Base-by-base conservation (phyloP, 2,888 invertebrate species). In the Sipunculus nudus region DNA sequence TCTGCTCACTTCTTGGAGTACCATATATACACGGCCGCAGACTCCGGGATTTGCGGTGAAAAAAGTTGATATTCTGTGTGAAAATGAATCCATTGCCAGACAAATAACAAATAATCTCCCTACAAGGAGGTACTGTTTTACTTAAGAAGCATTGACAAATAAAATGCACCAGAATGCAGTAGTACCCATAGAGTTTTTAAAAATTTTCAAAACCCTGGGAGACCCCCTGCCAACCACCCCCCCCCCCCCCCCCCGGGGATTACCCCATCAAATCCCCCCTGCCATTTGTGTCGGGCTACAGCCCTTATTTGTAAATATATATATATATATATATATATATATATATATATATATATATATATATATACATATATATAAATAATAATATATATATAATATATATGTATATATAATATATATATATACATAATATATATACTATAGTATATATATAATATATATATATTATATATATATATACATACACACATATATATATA, bases 401-500 rank as follows among this genome's bases (percentile, higher is more conserved):
- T 13, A 19, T 21, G 8, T 23, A 19, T 13, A 43, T n/a, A 43
- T 43, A 13, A 13, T 35, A 35, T 13, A 35, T 13, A 35, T 43
- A 13, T 21, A 19, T 43, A 13, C 8, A 43, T 13, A 43, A 43
- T 8, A 43, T 10, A 43, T 10, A 19, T 19, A 43, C 10, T 13
- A 21, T 21, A 13, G 8, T 13, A 13, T 8, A 43, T 13, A 43
- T 13, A 21, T 43, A 19, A 13, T 19, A 43, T 43, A 13, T 21
- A 23, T 43, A 13, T 16, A 48, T 10, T 13, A 23, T 16, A 32
- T 16, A 45, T 3, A 48, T 48, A 43, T 26, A 46, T 40, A 55
- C 38, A 64, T 41, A 54, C 35, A 65, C 46, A 60, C 41, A 60
- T 50, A 65, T 39, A 56, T 41, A 57, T 38, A 57, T 41, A 57